Evolutionary conservation across 2,888 invertebrate genomes (phyloP).

Genomic region (Diogma glabrata): DNA sequence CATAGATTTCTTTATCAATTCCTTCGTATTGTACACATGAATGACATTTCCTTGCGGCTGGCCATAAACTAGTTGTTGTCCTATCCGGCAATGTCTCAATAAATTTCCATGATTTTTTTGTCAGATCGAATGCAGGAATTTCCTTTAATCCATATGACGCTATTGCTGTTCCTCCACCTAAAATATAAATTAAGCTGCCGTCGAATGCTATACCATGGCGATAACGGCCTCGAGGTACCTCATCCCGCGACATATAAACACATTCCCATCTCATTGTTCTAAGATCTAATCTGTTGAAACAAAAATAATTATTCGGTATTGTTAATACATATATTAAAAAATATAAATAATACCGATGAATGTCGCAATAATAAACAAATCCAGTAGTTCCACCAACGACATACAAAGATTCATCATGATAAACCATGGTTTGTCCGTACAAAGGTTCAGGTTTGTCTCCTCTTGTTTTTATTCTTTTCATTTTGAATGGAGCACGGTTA

Average conservation of each 20-base stretch:
- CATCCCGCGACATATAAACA: constrained; percentile 54
- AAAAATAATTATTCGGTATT: too few relatives aligned
- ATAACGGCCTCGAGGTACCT: constrained; percentile 69
- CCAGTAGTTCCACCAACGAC: constrained; percentile 89
- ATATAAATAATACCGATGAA: too few relatives aligned
- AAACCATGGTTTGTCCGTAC: constrained; percentile 78
- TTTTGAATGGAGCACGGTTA: constrained; percentile 34
- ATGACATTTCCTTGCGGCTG: constrained; percentile 68
- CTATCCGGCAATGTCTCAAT: constrained; percentile 52
- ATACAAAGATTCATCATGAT: constrained; percentile 60
- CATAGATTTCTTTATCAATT: constrained; percentile 7
- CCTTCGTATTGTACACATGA: constrained; percentile 66
- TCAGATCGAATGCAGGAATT: constrained; percentile 63
- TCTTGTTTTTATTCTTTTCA: constrained; percentile 49
- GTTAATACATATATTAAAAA: too few relatives aligned
- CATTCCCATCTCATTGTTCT: constrained; percentile 62
- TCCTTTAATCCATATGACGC: constrained; percentile 58
- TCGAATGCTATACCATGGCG: constrained; percentile 79
- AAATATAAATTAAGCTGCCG: constrained; percentile 60
- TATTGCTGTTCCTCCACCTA: constrained; percentile 79
- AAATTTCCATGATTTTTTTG: constrained; percentile 53
- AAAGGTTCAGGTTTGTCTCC: constrained; percentile 69
- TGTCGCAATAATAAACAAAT: constrained; percentile 77
- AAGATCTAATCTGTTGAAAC: constrained; percentile 63
- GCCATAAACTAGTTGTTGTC: constrained; percentile 37